These are phyloP conservation scores for Pterostichus niger DNA, from an alignment of 2,888 invertebrate genomes.

Conservation along the genomic window DNA sequence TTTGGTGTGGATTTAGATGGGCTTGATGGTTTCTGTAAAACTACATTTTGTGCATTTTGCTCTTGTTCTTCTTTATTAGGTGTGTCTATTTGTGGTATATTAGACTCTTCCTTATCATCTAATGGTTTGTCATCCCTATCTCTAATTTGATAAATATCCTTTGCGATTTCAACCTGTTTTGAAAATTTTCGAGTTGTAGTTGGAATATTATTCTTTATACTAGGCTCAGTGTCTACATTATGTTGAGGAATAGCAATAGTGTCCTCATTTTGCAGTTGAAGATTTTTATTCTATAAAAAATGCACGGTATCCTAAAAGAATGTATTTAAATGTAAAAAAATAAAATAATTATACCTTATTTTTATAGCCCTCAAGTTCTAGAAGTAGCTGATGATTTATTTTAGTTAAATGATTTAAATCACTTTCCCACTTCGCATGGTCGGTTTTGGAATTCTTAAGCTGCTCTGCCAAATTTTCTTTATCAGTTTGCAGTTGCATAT, in stretches of 20 bases:
- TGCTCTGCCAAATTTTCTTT: constrained; percentile 74
- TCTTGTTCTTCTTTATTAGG: constrained; percentile 45
- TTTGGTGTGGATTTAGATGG: constrained; percentile 65
- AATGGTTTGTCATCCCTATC: constrained; percentile 58
- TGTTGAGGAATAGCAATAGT: constrained; percentile 37
- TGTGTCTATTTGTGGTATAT: constrained; percentile 64
- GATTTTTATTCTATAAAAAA: constrained; percentile 49
- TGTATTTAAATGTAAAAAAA: constrained; percentile 36
- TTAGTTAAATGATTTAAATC: constrained; percentile 72
- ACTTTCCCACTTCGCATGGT: constrained; percentile 72
- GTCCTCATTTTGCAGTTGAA: constrained; percentile 14
- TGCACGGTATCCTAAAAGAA: constrained; percentile 45
- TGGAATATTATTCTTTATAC: constrained; percentile 4
- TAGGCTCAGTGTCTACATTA: constrained; percentile 7
- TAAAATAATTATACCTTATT: constrained; percentile 53
- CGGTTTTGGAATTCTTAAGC: constrained; percentile 71
- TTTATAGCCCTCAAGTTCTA: constrained; percentile 70
- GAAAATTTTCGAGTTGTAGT: constrained; percentile 65
- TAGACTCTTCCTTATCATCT: constrained; percentile 61
- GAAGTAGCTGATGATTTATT: constrained; percentile 72
- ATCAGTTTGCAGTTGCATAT: constrained; percentile 73
- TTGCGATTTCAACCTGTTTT: constrained; percentile 67
- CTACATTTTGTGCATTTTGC: constrained; percentile 53
- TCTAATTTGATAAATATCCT: constrained; percentile 68
- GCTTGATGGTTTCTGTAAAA: constrained; percentile 58